Evolutionary conservation across 2,888 invertebrate species (phyloP), one percentile per base, ranked within the genome.

Genomic region (Drosophila mayaguana): DNA sequence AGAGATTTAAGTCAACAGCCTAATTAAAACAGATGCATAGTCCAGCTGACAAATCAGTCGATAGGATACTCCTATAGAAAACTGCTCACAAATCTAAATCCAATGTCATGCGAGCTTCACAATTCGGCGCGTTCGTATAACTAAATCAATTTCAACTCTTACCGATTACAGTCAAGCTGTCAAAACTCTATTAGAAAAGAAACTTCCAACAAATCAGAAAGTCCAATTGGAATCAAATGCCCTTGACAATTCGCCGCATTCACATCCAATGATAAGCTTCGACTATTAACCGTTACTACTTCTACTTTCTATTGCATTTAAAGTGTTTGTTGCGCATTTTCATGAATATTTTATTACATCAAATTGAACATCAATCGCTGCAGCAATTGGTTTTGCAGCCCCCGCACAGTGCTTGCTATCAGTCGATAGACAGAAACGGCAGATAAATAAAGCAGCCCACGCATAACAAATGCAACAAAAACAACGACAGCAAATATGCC

Each of bases 391-490:
- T 61, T 51, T 57, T 65, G 59, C 42, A 32, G 53, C 60, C 65
- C 46, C 51, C 81, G 66, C 69, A 45, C 38, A 28, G 34, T 46
- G 38, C 40, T 48, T 62, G 62, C 46, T 63, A 75, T 62, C 59
- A 70, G 65, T 62, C 72, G 63, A 83, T 76, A 72, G 83, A 70
- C 57, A 65, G 50, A 60, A 11, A 25, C 32, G 50, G 65, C 48
- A 72, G 66, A 72, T 69, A 80, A 83, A 80, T 80, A 72, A 86
- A 70, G 55, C 56, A 53, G 51, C 88, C 81, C 81, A 81, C 81
- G 88, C 88, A 81, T 20, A 60, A 56, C 65, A 42, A 38, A 38
- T 38, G 7, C 25, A 42, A 43, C 46, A 62, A 46, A 32, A 60
- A 55, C 46, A 62, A 46, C 34, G 46, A 42, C 62, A 67, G 60